These are phyloP conservation scores for Helicoverpa zea DNA, from an alignment of 1,140 invertebrate species.

Conservation along the genomic window DNA sequence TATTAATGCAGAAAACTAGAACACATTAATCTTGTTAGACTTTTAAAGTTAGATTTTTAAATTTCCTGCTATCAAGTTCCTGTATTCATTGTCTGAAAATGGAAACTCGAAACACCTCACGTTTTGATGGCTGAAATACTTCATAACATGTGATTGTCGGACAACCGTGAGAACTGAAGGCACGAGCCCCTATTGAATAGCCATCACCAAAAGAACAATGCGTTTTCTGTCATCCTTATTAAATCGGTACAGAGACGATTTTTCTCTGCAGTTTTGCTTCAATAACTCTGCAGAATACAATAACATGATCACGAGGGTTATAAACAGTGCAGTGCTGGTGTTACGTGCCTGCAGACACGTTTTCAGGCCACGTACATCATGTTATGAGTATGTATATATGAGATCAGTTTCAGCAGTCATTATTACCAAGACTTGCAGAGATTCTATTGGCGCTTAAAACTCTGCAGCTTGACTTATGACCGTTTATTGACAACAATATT, in stretches of 20 bases:
- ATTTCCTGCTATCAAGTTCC: background rate
- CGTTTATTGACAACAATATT: background rate
- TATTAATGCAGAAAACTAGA: constrained; percentile 1
- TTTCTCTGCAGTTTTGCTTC: constrained; percentile 40
- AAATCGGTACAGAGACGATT: constrained; percentile 39
- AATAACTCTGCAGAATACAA: constrained; percentile 49
- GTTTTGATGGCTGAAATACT: constrained; percentile 4
- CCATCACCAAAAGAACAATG: background rate
- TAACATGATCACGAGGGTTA: constrained; percentile 48
- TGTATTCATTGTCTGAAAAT: background rate
- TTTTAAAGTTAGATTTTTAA: background rate
- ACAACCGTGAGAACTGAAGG: constrained; percentile 14
- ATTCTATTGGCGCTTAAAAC: background rate
- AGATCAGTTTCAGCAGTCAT: constrained; percentile 13
- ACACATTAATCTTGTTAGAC: background rate
- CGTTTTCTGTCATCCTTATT: background rate
- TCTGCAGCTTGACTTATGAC: background rate
- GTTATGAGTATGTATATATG: background rate
- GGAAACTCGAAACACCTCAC: background rate
- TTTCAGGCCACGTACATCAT: constrained; percentile 26
- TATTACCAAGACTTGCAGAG: background rate
- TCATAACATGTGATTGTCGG: background rate
- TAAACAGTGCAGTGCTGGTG: constrained; percentile 51
- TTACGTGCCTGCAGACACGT: constrained; percentile 56
- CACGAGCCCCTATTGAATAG: constrained; percentile 28